Evolutionary conservation across 2,797 vertebrate genomes (phyloP).

Genomic region (Mionectes olivaceus): DNA sequence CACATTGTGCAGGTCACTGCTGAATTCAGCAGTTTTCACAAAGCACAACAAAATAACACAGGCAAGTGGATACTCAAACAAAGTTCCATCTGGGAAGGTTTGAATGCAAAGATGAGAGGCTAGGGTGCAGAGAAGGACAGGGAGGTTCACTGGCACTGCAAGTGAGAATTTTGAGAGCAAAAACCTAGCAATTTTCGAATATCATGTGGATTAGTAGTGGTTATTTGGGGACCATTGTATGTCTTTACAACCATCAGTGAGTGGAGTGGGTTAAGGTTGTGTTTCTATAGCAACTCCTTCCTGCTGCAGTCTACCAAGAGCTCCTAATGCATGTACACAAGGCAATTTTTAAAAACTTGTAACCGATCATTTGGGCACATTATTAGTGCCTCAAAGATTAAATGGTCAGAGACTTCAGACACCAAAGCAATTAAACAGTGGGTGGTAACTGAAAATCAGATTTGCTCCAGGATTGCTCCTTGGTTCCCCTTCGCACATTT

Average conservation of each 20-base stretch:
- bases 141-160: neutral
- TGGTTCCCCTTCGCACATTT: neutral
- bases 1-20: neutral
- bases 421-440: constrained; percentile 46
- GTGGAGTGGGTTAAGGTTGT: neutral
- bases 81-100: neutral
- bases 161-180: neutral
- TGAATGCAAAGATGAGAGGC: neutral
- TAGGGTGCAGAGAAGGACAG: neutral
- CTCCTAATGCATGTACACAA: constrained; percentile 25
- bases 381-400: constrained; percentile 37
- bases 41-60: neutral
- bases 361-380: constrained; percentile 23
- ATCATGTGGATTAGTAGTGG: constrained; percentile 10
- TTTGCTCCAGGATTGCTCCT: constrained; percentile 5
- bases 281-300: constrained; percentile 66
- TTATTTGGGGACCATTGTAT: neutral
- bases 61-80: neutral
- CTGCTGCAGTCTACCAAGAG: neutral
- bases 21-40: neutral
- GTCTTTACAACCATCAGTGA: constrained; percentile 30
- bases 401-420: constrained; percentile 28
- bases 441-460: constrained; percentile 27
- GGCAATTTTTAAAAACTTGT: constrained; percentile 47
- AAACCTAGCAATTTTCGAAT: constrained; percentile 6